Evolutionary conservation across 2,113 vertebrate species (phyloP).

Genomic region (Sceloporus tristichus): DNA sequence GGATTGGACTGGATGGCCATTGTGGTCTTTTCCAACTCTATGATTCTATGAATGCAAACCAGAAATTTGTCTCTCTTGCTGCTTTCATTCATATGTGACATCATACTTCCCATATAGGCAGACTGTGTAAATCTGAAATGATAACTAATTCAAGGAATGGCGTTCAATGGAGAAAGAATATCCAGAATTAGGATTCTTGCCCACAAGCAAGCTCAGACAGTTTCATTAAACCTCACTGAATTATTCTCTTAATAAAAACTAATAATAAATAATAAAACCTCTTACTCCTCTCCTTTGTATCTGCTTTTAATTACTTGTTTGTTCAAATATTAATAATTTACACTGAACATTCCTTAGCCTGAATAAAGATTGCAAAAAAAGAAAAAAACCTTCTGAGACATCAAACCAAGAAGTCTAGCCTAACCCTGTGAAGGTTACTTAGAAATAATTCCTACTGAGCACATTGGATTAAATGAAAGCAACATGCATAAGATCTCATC

Average conservation of each 20-base stretch:
- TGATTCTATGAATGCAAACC: not conserved
- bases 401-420: not conserved
- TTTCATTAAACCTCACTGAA: constrained; percentile 12
- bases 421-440: not conserved
- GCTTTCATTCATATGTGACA: not conserved
- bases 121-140: not conserved
- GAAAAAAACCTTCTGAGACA: not conserved
- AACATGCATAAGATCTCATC: not conserved
- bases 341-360: not conserved
- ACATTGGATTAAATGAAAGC: not conserved
- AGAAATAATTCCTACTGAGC: not conserved
- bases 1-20: no score
- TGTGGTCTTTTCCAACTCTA: no score
- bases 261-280: no score
- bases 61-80: not conserved
- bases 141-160: not conserved
- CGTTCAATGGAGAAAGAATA: not conserved
- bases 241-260: constrained; percentile 12
- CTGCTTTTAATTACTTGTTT: constrained; percentile 17
- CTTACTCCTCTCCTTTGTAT: not conserved
- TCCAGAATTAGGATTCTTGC: constrained; percentile 3
- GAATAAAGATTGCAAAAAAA: not conserved
- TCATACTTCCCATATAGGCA: not conserved
- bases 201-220: not conserved
- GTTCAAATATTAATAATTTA: constrained; percentile 4